Evolutionary conservation across 2,797 vertebrate genomes (phyloP).

Genomic region (Acipenser oxyrinchus): DNA sequence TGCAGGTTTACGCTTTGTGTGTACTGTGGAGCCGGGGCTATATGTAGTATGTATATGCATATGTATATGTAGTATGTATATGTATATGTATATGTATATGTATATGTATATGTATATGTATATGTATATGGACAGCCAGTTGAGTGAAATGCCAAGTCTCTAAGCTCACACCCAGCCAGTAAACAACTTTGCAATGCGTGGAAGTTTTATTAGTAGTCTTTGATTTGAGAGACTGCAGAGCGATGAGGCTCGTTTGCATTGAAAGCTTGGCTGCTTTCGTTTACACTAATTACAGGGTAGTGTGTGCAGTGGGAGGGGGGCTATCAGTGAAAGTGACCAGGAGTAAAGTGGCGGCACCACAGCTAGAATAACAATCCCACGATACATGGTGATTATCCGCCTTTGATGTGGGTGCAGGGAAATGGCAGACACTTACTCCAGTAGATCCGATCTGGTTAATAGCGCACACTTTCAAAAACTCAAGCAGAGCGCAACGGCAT

Average conservation of each 20-base stretch:
- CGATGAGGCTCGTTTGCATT: background rate
- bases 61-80: background rate
- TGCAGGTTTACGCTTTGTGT: background rate
- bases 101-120: background rate
- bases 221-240: background rate
- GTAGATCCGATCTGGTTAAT: too few relatives aligned
- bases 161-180: background rate
- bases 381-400: too few relatives aligned
- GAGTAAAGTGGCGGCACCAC: too few relatives aligned
- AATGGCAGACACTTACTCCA: too few relatives aligned
- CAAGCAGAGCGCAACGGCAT: too few relatives aligned
- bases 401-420: too few relatives aligned
- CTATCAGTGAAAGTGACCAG: too few relatives aligned
- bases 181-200: background rate
- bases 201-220: background rate
- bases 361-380: too few relatives aligned
- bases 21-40: background rate
- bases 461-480: too few relatives aligned
- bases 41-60: background rate
- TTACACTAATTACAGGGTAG: background rate
- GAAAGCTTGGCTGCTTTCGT: background rate
- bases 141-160: background rate
- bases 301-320: background rate
- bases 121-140: background rate
- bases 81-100: background rate